A percentile compares a stretch with the other conserved stretches of the same genome.
Conservation (phyloP, 2,888 invertebrate species). For the Drosophila paucipuncta region DNA sequence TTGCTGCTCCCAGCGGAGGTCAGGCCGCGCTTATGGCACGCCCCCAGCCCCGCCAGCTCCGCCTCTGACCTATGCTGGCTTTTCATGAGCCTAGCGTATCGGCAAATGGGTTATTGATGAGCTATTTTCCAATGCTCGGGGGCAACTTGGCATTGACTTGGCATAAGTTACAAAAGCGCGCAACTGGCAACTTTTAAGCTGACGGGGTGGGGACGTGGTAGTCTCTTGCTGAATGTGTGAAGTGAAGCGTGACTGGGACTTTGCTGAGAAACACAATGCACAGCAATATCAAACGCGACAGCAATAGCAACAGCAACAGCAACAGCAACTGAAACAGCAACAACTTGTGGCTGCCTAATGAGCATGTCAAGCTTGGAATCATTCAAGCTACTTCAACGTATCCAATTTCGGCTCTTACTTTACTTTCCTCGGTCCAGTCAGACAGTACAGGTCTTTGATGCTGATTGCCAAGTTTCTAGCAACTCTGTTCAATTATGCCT, state of each 20-base stretch:
- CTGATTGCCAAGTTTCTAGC: background rate
- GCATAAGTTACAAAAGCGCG: conserved; percentile 57
- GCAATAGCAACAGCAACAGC: conserved; percentile 16
- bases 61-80: conserved; percentile 15
- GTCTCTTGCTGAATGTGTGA: conserved; percentile 50
- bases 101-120: conserved; percentile 78
- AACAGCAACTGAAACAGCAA: conserved; percentile 8
- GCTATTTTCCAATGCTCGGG: conserved; percentile 70
- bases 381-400: conserved; percentile 6
- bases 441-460: background rate
- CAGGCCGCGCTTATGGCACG: conserved; percentile 15
- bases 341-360: conserved; percentile 61
- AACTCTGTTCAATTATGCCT: background rate
- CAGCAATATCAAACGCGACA: background rate
- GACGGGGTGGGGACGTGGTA: background rate
- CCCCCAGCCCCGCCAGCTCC: conserved; percentile 3
- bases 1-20: conserved; percentile 40
- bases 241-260: conserved; percentile 63
- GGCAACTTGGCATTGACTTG: conserved; percentile 55
- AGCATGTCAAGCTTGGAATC: conserved; percentile 39
- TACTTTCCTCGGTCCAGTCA: background rate
- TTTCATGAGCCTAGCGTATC: conserved; percentile 61
- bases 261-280: conserved; percentile 2
- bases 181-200: conserved; percentile 25
- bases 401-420: background rate